Evolutionary conservation across 1,140 invertebrate species (phyloP).

Genomic region (Brachionus paranguensis): DNA sequence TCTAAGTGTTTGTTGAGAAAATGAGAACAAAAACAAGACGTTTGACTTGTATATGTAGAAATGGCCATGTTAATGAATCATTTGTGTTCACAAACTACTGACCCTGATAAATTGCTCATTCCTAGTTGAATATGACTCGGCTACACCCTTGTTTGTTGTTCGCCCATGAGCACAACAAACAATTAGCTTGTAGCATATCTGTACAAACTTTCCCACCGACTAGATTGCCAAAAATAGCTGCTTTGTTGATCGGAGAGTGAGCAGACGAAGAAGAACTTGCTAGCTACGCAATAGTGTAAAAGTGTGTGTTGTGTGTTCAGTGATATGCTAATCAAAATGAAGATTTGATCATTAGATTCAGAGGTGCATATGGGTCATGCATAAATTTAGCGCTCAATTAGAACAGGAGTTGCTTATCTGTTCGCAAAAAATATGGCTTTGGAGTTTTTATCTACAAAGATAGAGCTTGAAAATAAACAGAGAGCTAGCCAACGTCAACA

Average conservation of each 20-base stretch:
- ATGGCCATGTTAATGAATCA: not conserved
- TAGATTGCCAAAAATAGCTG: not conserved
- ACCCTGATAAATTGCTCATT: not conserved
- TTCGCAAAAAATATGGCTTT: not conserved
- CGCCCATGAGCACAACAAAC: not conserved
- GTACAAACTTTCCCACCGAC: not conserved
- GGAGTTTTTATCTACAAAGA: not conserved
- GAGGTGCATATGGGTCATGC: not conserved
- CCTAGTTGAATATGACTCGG: not conserved
- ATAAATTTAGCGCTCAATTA: not conserved
- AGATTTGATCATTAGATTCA: not conserved
- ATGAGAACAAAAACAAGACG: not conserved
- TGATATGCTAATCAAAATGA: not conserved
- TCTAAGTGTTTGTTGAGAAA: not conserved
- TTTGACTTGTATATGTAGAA: not conserved
- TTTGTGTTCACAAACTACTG: not conserved
- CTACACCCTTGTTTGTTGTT: not conserved
- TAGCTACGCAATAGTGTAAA: not conserved
- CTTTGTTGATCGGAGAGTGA: not conserved
- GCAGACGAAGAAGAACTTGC: too few relatives aligned
- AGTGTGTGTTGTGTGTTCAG: not conserved
- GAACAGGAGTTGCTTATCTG: not conserved
- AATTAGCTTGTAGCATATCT: not conserved
- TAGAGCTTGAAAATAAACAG: not conserved
- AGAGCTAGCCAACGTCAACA: not conserved